These are phyloP conservation scores for Myiotriccus ornatus DNA, from an alignment of 2,797 vertebrate genomes.

Conservation along the genomic window DNA sequence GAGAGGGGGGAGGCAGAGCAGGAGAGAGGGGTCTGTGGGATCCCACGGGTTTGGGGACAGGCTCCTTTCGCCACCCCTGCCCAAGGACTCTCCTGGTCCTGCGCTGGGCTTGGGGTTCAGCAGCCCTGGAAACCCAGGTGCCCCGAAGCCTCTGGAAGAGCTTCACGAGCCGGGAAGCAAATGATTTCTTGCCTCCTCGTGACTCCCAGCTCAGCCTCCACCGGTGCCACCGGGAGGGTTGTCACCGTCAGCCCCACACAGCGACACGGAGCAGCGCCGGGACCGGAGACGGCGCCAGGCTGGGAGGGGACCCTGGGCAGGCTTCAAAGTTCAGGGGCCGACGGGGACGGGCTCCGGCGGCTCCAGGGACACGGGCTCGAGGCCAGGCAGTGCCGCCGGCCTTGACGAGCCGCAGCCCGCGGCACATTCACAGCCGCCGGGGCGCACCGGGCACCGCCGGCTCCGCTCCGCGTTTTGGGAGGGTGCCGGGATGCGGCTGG, in stretches of 20 bases:
- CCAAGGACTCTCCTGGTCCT: background rate
- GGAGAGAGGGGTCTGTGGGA: background rate
- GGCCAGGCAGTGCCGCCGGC: background rate
- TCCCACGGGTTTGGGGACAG: background rate
- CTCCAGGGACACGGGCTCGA: background rate
- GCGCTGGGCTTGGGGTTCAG: background rate
- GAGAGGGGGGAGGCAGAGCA: background rate
- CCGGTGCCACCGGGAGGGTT: rapidly evolving
- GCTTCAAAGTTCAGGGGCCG: background rate
- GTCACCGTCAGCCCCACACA: rapidly evolving
- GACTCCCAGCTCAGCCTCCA: background rate
- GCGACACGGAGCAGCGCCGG: background rate
- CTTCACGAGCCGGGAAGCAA: background rate
- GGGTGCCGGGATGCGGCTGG: background rate
- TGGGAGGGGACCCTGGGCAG: background rate
- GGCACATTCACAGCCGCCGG: rapidly evolving
- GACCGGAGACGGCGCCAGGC: background rate
- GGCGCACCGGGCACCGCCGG: rapidly evolving
- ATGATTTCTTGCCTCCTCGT: rapidly evolving
- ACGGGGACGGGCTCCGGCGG: background rate
- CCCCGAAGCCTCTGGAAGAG: background rate
- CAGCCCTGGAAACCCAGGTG: background rate
- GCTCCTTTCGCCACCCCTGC: background rate
- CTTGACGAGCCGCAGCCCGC: rapidly evolving
- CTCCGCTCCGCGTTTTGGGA: background rate